Evolutionary conservation across 2,113 vertebrate genomes (phyloP).

Genomic region (Spea bombifrons): DNA sequence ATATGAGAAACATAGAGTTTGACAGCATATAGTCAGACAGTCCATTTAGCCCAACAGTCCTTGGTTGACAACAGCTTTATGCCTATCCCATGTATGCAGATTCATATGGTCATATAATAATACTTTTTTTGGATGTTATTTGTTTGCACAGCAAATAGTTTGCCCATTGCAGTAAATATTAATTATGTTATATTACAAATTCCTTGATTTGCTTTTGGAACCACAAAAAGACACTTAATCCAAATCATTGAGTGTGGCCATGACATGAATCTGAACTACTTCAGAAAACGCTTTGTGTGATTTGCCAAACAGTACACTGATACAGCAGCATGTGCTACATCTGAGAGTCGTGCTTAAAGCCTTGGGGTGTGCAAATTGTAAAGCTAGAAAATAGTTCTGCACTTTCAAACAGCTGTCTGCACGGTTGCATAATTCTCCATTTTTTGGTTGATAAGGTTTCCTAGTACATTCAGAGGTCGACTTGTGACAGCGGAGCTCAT

Average conservation of each 20-base stretch:
- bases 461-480: conserved; percentile 20
- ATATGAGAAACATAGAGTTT: too few relatives aligned
- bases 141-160: too few relatives aligned
- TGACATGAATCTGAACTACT: neutral
- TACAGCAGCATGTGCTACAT: conserved; percentile 4
- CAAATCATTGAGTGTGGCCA: neutral
- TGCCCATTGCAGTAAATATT: neutral
- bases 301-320: conserved; percentile 45
- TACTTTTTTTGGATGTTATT: too few relatives aligned
- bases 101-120: too few relatives aligned
- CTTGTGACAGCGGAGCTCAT: conserved; percentile 15
- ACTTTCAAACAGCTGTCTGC: conserved; percentile 53
- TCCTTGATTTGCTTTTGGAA: neutral
- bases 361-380: conserved; percentile 46
- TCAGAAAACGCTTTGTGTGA: neutral
- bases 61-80: too few relatives aligned
- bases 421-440: conserved; percentile 39
- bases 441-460: neutral
- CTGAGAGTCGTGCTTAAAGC: conserved; percentile 48
- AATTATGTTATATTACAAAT: neutral
- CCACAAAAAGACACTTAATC: neutral
- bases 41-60: too few relatives aligned
- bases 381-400: conserved; percentile 50
- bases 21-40: too few relatives aligned
- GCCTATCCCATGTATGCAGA: too few relatives aligned